Conservation (phyloP, 1,140 invertebrate species). For the Drosophila sucinea region DNA sequence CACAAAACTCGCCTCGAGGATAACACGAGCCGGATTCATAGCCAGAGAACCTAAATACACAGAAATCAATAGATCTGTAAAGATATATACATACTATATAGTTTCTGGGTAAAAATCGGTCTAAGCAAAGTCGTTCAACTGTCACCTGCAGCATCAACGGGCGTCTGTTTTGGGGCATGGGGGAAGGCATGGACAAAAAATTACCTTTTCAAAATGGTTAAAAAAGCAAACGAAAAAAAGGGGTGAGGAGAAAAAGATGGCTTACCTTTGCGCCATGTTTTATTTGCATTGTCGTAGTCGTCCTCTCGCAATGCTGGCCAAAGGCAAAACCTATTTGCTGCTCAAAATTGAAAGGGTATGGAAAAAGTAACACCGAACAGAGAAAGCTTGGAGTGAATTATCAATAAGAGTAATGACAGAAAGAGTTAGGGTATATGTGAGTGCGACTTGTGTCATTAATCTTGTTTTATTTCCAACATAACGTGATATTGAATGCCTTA, state of each 20-base stretch:
- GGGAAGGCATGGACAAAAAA: constrained; percentile 42
- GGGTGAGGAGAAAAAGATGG: background rate
- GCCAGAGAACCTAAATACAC: constrained; percentile 20
- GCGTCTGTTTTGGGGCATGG: too few species aligned
- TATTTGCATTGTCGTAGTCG: constrained; percentile 70
- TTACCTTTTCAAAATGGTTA: constrained; percentile 59
- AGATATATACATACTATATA: background rate
- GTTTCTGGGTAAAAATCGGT: constrained; percentile 10
- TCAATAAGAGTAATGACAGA: too few species aligned
- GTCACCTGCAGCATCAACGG: constrained; percentile 33
- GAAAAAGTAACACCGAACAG: background rate
- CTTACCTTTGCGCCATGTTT: constrained; percentile 45
- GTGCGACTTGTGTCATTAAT: background rate
- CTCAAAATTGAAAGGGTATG: background rate
- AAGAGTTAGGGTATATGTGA: background rate
- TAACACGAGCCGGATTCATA: constrained; percentile 19
- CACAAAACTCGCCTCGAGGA: constrained; percentile 23
- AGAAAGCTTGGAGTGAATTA: too few species aligned
- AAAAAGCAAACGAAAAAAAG: constrained; percentile 26
- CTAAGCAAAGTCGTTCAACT: constrained; percentile 25
- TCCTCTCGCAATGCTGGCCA: constrained; percentile 34
- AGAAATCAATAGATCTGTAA: constrained; percentile 33
- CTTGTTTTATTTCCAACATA: constrained; percentile 39
- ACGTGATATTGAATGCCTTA: constrained; percentile 47
- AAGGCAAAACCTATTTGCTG: constrained; percentile 30